Evolutionary conservation across 2,888 invertebrate genomes (phyloP), one percentile per base, ranked within the genome.

Genomic region (Pachliopta kotzebuea): DNA sequence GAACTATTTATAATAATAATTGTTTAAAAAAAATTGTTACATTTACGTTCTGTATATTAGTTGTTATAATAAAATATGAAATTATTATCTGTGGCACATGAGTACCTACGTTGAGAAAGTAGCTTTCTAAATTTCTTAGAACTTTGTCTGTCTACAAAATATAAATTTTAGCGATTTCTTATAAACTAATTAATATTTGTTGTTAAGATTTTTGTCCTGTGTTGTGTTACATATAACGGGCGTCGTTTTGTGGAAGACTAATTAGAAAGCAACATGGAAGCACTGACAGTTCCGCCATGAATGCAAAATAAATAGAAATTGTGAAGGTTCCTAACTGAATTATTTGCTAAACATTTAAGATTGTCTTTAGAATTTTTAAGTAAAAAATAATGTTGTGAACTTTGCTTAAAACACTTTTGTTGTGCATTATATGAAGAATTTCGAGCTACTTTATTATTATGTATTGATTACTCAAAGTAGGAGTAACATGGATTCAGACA

Each of bases 231-330:
- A 67, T 66, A 64, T 71, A 67, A 61, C 60, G 62, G 58, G 56
- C 67, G 64, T 65, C 53, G 60, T 50, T 74, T 68, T 56, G 55
- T 62, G 60, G 67, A 72, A 69, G 70, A 72, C 72, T 65, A 71
- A 72, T 74, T 75, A 91, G 92, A 92, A 92, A 92, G 92, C 92
- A 92, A 92, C 92, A 92, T 92, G 92, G 92, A 91, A 92, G 92
- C 89, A 81, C 82, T 92, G 92, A 92, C 92, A 92, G 92, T 92
- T 92, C 92, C 92, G 92, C 92, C 92, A 92, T 92, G 92, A 92
- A 92, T 90, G 91, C 92, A 91, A 91, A 91, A 91, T 91, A 92
- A 92, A 92, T 92, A 92, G 86, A 88, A 88, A 90, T 86, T 90
- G 81, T 80, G 81, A 83, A 90, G 90, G 89, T 90, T 80, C 73